These are phyloP conservation scores for Sebastes matsubarae DNA, from an alignment of 2,797 vertebrate species.

Conservation along the genomic window DNA sequence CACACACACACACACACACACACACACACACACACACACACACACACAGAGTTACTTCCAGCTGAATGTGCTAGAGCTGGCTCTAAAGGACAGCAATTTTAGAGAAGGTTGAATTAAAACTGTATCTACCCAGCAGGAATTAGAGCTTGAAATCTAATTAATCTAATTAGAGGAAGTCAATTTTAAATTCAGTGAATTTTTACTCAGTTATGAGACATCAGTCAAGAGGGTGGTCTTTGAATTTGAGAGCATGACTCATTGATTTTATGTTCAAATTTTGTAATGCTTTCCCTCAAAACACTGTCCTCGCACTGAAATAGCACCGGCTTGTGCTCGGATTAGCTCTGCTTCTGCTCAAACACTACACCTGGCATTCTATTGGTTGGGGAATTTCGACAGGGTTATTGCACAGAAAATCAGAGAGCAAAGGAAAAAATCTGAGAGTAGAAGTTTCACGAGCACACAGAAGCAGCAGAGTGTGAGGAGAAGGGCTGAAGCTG, in stretches of 20 bases:
- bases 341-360: background rate
- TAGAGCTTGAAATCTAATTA: background rate
- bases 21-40: background rate
- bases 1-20: background rate
- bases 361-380: background rate
- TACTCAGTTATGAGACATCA: background rate
- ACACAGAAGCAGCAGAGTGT: background rate
- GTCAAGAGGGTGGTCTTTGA: background rate
- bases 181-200: background rate
- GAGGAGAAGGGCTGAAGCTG: background rate
- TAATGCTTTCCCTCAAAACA: background rate
- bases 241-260: background rate
- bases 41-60: background rate
- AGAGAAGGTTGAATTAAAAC: background rate
- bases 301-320: background rate
- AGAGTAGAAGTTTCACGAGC: background rate
- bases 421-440: background rate
- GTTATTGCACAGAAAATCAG: background rate
- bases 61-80: background rate
- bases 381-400: background rate
- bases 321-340: background rate
- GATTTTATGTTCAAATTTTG: background rate
- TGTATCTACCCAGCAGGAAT: background rate
- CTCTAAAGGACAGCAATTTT: background rate
- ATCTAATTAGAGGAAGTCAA: background rate